These are phyloP conservation scores for Catharus bicknelli DNA, from an alignment of 2,113 vertebrate species.

Conservation along the genomic window DNA sequence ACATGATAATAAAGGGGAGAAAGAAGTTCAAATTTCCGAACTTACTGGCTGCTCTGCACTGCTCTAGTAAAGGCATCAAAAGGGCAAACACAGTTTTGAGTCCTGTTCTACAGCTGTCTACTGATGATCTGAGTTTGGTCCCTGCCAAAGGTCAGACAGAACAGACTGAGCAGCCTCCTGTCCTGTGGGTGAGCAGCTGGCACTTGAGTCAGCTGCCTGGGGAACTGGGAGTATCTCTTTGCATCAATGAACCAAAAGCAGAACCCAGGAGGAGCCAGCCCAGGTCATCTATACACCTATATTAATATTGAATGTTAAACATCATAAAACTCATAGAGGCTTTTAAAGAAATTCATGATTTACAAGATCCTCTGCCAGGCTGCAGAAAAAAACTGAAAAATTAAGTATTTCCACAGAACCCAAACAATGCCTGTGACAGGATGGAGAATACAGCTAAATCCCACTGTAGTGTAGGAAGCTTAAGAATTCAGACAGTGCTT, in stretches of 20 bases:
- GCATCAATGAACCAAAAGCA: background rate
- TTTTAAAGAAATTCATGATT: background rate
- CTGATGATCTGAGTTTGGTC: background rate
- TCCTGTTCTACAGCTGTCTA: background rate
- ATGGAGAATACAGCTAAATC: background rate
- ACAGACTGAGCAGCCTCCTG: background rate
- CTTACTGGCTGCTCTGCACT: background rate
- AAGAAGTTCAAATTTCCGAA: background rate
- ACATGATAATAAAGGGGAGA: background rate
- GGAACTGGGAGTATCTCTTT: background rate
- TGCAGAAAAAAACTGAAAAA: conserved; percentile 16
- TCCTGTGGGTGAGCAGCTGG: background rate
- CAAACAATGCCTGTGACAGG: background rate
- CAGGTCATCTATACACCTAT: background rate
- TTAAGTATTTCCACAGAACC: background rate
- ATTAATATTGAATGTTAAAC: background rate
- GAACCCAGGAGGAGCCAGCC: background rate
- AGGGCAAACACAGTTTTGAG: background rate
- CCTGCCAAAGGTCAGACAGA: background rate
- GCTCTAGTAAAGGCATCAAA: background rate
- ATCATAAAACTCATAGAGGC: background rate
- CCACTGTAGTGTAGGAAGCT: background rate
- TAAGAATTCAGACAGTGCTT: background rate
- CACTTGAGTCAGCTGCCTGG: background rate
- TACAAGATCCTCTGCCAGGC: background rate